A percentile compares a stretch with the other conserved stretches of the same genome.
These are phyloP conservation scores for Montipora cactus DNA, from an alignment of 64 coral and sea anemone genomes.

Conservation along the genomic window DNA sequence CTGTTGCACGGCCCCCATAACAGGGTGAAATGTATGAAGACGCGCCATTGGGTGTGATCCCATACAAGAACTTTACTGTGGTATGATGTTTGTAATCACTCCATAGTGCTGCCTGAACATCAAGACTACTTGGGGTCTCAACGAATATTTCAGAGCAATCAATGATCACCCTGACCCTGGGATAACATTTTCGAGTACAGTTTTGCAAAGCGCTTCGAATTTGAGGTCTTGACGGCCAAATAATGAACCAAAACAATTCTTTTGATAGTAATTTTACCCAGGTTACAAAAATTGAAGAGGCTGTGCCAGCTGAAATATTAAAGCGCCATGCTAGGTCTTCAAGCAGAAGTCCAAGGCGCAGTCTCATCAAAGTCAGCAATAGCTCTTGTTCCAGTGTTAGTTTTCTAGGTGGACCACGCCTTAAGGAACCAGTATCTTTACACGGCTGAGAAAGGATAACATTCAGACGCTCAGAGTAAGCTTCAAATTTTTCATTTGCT, in stretches of 20 bases:
- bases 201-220: constrained; percentile 23
- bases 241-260: constrained; percentile 38
- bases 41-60: constrained; percentile 16
- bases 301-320: constrained; percentile 17
- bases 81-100: constrained; percentile 36
- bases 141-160: constrained; percentile 48
- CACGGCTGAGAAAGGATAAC: constrained; percentile 3
- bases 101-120: constrained; percentile 37
- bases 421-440: constrained; percentile 29
- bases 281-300: constrained; percentile 26
- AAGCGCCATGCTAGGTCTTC: constrained; percentile 43
- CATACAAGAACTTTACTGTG: constrained; percentile 21
- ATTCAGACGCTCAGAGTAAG: constrained; percentile 11
- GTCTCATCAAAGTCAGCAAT: constrained; percentile 33
- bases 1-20: constrained; percentile 32
- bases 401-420: constrained; percentile 23
- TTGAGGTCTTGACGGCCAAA: constrained; percentile 26
- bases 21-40: constrained; percentile 2
- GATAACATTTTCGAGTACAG: constrained; percentile 31
- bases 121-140: constrained; percentile 37
- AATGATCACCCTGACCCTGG: constrained; percentile 13
- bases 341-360: constrained; percentile 19
- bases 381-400: constrained; percentile 44
- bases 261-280: constrained; percentile 23
- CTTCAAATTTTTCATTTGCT: neutral